A percentile compares a stretch with the other conserved stretches of the same genome.
Conservation (phyloP, 2,113 vertebrate genomes). For the Smithornis capensis region DNA sequence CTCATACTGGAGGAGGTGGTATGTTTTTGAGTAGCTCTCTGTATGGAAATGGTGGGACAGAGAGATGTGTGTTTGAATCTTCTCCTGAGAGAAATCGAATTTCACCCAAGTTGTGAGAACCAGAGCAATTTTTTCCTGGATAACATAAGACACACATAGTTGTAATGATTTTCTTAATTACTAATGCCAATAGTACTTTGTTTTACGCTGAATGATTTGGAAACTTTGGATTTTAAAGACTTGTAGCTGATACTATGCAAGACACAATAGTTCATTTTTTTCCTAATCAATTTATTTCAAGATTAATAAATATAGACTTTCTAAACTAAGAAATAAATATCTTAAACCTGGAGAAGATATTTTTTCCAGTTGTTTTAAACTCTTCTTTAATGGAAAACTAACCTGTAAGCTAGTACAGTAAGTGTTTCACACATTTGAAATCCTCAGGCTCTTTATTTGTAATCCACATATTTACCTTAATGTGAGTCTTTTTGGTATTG, state of each 20-base stretch:
- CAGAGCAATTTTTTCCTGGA: neutral
- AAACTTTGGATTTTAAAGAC: neutral
- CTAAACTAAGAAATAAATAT: neutral
- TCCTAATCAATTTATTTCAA: neutral
- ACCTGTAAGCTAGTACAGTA: neutral
- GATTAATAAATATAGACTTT: neutral
- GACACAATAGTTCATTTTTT: neutral
- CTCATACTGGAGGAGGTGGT: rapidly evolving
- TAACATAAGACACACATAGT: neutral
- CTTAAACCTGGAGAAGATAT: neutral
- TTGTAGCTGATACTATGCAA: neutral
- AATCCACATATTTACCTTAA: neutral
- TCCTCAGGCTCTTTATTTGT: neutral
- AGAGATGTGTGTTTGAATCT: neutral
- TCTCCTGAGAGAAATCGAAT: neutral
- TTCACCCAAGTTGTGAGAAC: neutral
- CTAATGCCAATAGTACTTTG: neutral
- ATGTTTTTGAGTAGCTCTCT: neutral
- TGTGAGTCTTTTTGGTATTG: neutral
- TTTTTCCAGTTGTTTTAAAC: neutral
- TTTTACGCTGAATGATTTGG: neutral
- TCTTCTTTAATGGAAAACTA: neutral
- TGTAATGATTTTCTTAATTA: neutral
- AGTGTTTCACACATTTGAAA: neutral
- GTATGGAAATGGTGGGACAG: neutral